phyloP scores from a whole-genome alignment of 2,888 invertebrate species.

The Troides oblongomaculatus region DNA sequence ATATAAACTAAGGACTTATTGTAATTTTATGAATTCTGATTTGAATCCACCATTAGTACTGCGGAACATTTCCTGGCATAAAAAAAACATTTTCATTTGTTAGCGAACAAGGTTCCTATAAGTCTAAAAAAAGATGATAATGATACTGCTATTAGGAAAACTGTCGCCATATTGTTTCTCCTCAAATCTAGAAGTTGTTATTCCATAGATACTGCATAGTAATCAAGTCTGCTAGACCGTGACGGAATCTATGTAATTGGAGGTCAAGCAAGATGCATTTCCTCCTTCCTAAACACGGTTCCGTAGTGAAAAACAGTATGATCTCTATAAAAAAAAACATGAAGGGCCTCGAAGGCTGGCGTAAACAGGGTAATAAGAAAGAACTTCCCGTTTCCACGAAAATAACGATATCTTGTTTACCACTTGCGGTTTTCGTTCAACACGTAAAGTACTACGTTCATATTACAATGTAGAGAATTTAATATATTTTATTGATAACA shows the following conservation, averaged over 20 bases:
- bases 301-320: slow-evolving; percentile 50
- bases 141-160: not conserved
- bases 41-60: not conserved
- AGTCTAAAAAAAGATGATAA: not conserved
- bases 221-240: slow-evolving; percentile 30
- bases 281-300: slow-evolving; percentile 46
- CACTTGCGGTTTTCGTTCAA: not conserved
- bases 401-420: slow-evolving; percentile 23
- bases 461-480: too few relatives aligned
- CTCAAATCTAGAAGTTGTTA: slow-evolving; percentile 19
- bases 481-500: too few relatives aligned
- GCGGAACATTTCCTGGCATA: not conserved
- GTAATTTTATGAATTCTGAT: not conserved
- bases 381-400: slow-evolving; percentile 45
- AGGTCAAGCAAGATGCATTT: slow-evolving; percentile 43
- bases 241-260: slow-evolving; percentile 42
- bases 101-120: too few relatives aligned
- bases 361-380: slow-evolving; percentile 51
- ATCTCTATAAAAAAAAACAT: slow-evolving; percentile 35
- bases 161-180: not conserved
- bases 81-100: too few relatives aligned
- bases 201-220: slow-evolving; percentile 15
- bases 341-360: slow-evolving; percentile 49
- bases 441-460: not conserved
- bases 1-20: not conserved